Evolutionary conservation across 2,888 invertebrate genomes (phyloP).

Genomic region (Macrosiphum euphorbiae): DNA sequence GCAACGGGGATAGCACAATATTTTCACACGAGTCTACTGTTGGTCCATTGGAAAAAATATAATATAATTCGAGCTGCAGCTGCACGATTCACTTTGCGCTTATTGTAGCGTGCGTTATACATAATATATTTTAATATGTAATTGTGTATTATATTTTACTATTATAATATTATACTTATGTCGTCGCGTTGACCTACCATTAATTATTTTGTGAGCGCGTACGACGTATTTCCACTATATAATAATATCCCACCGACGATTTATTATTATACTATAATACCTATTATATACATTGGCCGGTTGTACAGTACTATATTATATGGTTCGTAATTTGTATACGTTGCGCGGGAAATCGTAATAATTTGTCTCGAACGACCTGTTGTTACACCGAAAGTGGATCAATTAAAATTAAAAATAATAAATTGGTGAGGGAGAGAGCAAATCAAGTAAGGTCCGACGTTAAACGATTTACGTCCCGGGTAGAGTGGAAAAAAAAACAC

Average conservation of each 20-base stretch:
- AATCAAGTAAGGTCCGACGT: constrained; percentile 32
- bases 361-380: constrained; percentile 42
- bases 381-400: constrained; percentile 35
- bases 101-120: background rate
- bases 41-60: constrained; percentile 39
- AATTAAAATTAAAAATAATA: constrained; percentile 41
- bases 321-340: background rate
- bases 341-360: background rate
- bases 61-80: background rate
- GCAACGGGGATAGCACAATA: constrained; percentile 7
- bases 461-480: constrained; percentile 57
- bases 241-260: background rate
- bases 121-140: background rate
- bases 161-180: background rate
- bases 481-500: background rate
- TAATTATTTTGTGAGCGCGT: background rate
- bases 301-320: background rate
- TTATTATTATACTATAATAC: background rate
- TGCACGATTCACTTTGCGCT: background rate
- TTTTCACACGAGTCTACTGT: constrained; percentile 56
- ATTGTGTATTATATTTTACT: background rate
- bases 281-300: background rate
- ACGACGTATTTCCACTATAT: background rate
- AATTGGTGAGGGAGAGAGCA: background rate
- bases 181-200: background rate